A percentile compares a stretch with the other conserved stretches of the same genome.
phyloP scores from a whole-genome alignment of 2,888 invertebrate species.

The Neoaliturus tenellus region DNA sequence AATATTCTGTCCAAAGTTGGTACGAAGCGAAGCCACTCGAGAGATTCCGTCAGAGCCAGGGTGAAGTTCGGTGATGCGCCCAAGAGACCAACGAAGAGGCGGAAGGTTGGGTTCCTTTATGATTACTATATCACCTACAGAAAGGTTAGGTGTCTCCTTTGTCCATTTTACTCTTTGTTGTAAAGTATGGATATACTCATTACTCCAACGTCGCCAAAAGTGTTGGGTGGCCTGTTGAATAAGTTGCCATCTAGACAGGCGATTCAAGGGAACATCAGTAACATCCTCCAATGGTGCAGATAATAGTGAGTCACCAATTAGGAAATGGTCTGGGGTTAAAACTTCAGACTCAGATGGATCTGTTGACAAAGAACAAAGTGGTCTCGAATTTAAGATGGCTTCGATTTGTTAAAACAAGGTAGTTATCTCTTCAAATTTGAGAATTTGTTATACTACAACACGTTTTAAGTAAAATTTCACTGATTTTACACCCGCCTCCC shows the following conservation, averaged over 20 bases:
- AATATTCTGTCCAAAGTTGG: not conserved
- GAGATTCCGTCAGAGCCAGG: not conserved
- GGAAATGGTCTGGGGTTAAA: slow-evolving; percentile 1
- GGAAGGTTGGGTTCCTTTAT: too few relatives aligned
- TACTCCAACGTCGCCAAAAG: slow-evolving; percentile 67
- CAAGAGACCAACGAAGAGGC: too few relatives aligned
- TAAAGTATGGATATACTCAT: slow-evolving; percentile 66
- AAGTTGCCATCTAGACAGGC: slow-evolving; percentile 61
- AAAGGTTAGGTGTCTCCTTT: not conserved
- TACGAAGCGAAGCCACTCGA: not conserved
- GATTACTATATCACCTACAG: too few relatives aligned
- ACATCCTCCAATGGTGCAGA: not conserved
- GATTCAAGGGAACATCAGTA: not conserved
- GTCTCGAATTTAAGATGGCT: slow-evolving; percentile 68
- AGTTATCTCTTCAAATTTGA: slow-evolving; percentile 68
- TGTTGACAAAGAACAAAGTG: slow-evolving; percentile 60
- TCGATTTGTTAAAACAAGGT: slow-evolving; percentile 69
- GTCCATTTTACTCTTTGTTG: slow-evolving; percentile 66
- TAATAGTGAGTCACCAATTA: not conserved
- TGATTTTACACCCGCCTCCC: slow-evolving; percentile 69
- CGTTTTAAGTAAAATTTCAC: slow-evolving; percentile 68
- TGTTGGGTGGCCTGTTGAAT: slow-evolving; percentile 63
- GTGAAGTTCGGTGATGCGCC: too few relatives aligned
- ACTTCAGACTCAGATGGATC: not conserved
- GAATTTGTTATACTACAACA: slow-evolving; percentile 63